A percentile compares a stretch with the other conserved stretches of the same genome.
phyloP scores from a whole-genome alignment of 2,888 invertebrate genomes.

The Mimas tiliae region DNA sequence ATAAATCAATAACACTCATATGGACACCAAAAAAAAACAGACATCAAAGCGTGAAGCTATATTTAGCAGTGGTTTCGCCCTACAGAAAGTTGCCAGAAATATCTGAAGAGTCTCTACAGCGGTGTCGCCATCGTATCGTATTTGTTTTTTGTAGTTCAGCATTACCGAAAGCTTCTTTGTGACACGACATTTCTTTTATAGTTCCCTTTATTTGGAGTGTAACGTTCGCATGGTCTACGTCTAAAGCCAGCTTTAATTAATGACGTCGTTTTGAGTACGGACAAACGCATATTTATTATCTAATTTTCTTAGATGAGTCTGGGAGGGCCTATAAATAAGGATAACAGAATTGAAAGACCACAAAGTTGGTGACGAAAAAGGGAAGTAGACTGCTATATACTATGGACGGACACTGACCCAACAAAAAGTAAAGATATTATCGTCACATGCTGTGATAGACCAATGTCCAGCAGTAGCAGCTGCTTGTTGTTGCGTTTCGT shows the following conservation, averaged over 20 bases:
- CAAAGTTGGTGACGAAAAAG: no score
- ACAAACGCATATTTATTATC: background rate
- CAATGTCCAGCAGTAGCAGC: no score
- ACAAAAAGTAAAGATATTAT: no score
- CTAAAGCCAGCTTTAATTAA: slow-evolving; percentile 14
- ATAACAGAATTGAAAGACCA: no score
- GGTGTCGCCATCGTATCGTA: background rate
- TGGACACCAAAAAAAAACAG: no score
- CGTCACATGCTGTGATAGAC: no score
- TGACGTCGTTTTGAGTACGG: background rate
- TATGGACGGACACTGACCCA: no score
- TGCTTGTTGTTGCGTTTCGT: no score
- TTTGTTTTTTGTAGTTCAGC: slow-evolving; percentile 18
- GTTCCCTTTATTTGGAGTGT: slow-evolving; percentile 20
- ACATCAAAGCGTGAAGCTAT: background rate
- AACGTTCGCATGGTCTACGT: slow-evolving; percentile 31
- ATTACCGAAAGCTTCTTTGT: slow-evolving; percentile 17
- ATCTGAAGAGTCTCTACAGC: background rate
- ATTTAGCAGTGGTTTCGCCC: background rate
- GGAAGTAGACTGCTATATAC: no score
- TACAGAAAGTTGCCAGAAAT: no score
- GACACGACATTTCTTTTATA: slow-evolving; percentile 16
- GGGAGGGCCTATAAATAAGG: no score
- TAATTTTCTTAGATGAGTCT: background rate
- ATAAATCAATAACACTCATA: no score